Evolutionary conservation across 2,113 vertebrate genomes (phyloP), one percentile per base, ranked within the genome.

Genomic region (Propithecus coquereli): DNA sequence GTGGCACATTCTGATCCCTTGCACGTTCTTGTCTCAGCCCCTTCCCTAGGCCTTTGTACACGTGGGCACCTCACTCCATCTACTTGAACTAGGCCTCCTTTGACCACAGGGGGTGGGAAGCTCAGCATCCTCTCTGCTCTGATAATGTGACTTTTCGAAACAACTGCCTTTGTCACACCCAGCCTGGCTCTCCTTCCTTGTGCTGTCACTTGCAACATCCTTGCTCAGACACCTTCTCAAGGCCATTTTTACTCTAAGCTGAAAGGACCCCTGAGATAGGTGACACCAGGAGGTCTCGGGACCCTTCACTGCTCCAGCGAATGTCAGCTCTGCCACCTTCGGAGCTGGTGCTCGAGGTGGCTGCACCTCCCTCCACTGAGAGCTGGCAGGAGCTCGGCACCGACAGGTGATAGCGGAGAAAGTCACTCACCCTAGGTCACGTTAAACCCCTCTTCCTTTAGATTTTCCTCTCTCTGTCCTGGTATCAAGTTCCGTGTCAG

Each of bases 81-180:
- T 40, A 7, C 47, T 2, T 47, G 11, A 85, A 9, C 22, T n/a
- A 30, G n/a, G 47, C 23, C 73, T 25, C n/a, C 50, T 80, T 22
- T 47, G 30, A 25, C 32, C 23, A 11, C 3, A 4, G 70, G 20
- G 50, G 3, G 50, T 6, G n/a, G 32, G 82, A 47, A 47, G 40
- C 77, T 50, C 30, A 94, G 79, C 25, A 4, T 54, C 86, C 43
- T n/a, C 61, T 65, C 87, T 76, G 11, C 32, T 40, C 68, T 6
- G 85, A 47, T 0, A 17, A 47, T 34, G 17, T 3, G 18, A 54
- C 47, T 23, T 94, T 52, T 88, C 47, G 43, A 45, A 34, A 59
- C 0, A 0, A 1, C 5, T 18, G 14, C 40, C 86, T 80, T 47
- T 6, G 25, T 43, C 8, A 0, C 11, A 0, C 16, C 45, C 3